Base-by-base conservation (phyloP, 2,113 vertebrate genomes). In the Butorides virescens region DNA sequence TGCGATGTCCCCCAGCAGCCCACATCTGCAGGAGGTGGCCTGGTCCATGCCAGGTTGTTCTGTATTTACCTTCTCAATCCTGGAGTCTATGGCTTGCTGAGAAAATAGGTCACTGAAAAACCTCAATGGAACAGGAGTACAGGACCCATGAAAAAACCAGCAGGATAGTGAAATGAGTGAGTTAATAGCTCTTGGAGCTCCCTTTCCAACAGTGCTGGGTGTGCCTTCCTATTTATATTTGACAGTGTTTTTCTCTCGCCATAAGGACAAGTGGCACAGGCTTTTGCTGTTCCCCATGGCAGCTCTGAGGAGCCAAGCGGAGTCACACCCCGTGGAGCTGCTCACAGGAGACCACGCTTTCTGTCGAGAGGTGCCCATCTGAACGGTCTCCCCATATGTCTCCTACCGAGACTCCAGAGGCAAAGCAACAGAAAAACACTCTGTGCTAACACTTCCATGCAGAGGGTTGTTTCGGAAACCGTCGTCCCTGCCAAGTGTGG, bases 161-260 rank as follows among this genome's bases (percentile, higher is more conserved):
- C 27, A 80, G 37, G 81, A 82, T 58, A 82, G 71, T 46, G 15
- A 92, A 85, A 85, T 26, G 47, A 91, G 58, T 7, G 36, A 95
- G 71, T 58, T 63, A 52, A 23, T 39, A 75, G 50, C 53, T 83
- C 67, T 32, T 61, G 36, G 46, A 82, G 19, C 72, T 94, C 58
- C 67, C 76, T 91, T 95, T 93, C 68, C 83, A 95, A 96, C 78
- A 84, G 68, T 36, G 13, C 79, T 92, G 96, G 92, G 86, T n/a
- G 34, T 93, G 89, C 67, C 53, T 34, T 88, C 84, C 80, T 86
- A 75, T 52, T 73, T 84, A 61, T 81, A 59, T 95, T 92, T 96
- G 82, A 88, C 55, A 56, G 32, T 36, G 30, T 79, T 96, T 95
- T 96, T 86, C 46, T 90, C 58, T 65, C 65, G 83, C 19, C 11